A percentile compares a stretch with the other conserved stretches of the same genome.
phyloP scores from a whole-genome alignment of 2,113 vertebrate species.

The Pogonocichla stellata region DNA sequence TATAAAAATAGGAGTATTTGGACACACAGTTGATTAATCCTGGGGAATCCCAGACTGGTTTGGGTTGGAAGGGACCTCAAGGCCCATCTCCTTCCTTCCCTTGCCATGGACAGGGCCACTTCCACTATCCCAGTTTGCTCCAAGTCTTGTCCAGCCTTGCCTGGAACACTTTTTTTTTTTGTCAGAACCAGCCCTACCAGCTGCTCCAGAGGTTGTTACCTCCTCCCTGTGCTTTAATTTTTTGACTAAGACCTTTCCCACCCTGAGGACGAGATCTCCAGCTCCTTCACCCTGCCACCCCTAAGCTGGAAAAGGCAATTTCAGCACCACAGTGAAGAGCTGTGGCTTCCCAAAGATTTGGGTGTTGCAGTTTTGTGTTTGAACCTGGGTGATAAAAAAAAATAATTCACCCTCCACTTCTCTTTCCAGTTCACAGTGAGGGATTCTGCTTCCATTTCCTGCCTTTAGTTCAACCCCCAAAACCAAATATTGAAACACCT shows the following conservation, averaged over 20 bases:
- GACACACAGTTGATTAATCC: not conserved
- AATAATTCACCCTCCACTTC: not conserved
- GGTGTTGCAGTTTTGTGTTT: not conserved
- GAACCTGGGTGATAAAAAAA: not conserved
- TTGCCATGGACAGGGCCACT: not conserved
- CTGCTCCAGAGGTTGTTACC: not conserved
- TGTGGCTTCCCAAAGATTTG: not conserved
- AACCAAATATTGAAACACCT: not conserved
- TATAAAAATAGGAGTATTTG: not conserved
- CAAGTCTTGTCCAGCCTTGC: not conserved
- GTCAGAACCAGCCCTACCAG: not conserved
- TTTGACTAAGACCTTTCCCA: not conserved
- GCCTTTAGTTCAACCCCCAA: not conserved
- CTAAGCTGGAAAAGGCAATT: not conserved
- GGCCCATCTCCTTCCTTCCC: not conserved
- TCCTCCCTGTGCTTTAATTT: not conserved
- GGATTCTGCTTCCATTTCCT: not conserved
- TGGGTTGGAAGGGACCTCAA: not conserved
- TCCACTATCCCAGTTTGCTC: not conserved
- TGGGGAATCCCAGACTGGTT: not conserved
- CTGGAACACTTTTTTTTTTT: not conserved
- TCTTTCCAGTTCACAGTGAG: not conserved
- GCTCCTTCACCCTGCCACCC: not conserved
- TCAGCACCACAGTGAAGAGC: fast-evolving
- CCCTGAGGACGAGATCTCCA: not conserved